Evolutionary conservation across 2,113 vertebrate genomes (phyloP), one percentile per base, ranked within the genome.

Genomic region (Etheostoma cragini): DNA sequence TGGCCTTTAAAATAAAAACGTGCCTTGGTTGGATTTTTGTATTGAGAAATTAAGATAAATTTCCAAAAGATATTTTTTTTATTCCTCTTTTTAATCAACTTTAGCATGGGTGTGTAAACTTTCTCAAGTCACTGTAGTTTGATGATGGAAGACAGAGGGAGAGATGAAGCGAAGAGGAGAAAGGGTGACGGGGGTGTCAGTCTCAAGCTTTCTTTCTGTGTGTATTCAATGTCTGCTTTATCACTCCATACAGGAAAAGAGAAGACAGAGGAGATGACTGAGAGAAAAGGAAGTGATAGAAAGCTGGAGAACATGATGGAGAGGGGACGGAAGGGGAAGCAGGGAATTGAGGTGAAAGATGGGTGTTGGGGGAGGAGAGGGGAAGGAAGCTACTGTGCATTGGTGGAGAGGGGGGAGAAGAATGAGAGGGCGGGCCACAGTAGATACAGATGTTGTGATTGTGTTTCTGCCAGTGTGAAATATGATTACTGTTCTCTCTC

Each of bases 381-480:
- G 30, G 53, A 47, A 19, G 75, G 30, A 42, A 16, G 54, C 35
- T 50, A 52, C n/a, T 67, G 72, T 78, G 73, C 61, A 14, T 10
- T 24, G 13, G 60, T 61, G 47, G 61, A 10, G 35, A 45, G 5
- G 58, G 15, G 56, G 24, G 56, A 33, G 62, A 52, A 70, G 81
- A 56, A n/a, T 60, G 62, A 63, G 73, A 35, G 24, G 74, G 73
- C 7, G 54, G 70, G 60, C 49, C 42, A 14, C 77, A 67, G 74
- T 53, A 47, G 81, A 91, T 92, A 87, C 85, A 89, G 89, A 93
- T 93, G 89, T 89, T 88, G 83, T 76, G 87, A 87, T 90, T 90
- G 89, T 89, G 87, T 89, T 83, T 88, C 78, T 85, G 85, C 89
- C 84, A 68, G 60, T 87, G 88, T 90, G 87, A 92, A 89, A 92